Evolutionary conservation across 1,140 invertebrate genomes (phyloP).

Genomic region (Ceratosolen fusciceps): DNA sequence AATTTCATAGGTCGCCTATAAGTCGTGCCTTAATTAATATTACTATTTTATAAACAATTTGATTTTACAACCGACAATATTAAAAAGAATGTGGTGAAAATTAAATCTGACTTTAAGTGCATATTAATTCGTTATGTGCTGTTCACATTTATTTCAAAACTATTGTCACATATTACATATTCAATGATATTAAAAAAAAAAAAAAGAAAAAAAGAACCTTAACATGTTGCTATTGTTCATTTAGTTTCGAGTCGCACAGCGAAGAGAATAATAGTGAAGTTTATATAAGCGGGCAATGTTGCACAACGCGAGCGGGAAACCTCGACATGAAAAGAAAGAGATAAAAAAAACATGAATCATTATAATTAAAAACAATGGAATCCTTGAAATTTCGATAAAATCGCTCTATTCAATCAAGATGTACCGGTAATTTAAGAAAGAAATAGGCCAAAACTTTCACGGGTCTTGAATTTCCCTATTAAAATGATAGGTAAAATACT

Average conservation of each 20-base stretch:
- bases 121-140: too few species aligned
- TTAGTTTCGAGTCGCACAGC: background rate
- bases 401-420: slow-evolving; percentile 40
- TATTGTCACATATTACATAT: too few species aligned
- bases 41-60: too few species aligned
- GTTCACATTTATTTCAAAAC: too few species aligned
- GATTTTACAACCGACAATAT: too few species aligned
- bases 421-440: slow-evolving; percentile 39
- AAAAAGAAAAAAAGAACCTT: too few species aligned
- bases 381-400: slow-evolving; percentile 45
- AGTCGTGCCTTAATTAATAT: too few species aligned
- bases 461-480: slow-evolving; percentile 34
- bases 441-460: slow-evolving; percentile 38
- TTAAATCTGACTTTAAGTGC: too few species aligned
- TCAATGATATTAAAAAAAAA: too few species aligned
- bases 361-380: slow-evolving; percentile 31
- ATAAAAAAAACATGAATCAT: slow-evolving; percentile 33
- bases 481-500: background rate
- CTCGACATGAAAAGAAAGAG: slow-evolving; percentile 23
- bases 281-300: slow-evolving; percentile 38
- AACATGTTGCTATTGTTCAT: background rate
- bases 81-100: too few species aligned
- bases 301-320: slow-evolving; percentile 35
- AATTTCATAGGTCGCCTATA: too few species aligned
- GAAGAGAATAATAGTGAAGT: slow-evolving; percentile 30